Conservation (phyloP, 2,113 vertebrate species). For the Motacilla alba region DNA sequence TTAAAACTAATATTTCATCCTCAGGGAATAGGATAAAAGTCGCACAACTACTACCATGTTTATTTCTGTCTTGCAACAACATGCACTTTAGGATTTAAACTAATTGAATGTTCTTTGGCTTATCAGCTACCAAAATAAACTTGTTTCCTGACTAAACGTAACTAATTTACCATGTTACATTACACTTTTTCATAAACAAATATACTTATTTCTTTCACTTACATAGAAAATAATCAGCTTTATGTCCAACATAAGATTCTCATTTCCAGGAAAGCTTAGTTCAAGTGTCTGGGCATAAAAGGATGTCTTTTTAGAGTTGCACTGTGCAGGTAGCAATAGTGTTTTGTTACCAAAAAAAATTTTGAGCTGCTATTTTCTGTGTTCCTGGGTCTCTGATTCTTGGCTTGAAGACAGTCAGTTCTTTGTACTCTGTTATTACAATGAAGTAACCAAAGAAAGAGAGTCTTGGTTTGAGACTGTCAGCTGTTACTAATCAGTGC, state of each 20-base stretch:
- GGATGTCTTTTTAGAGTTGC: constrained; percentile 19
- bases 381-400: constrained; percentile 71
- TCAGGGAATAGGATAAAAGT: neutral
- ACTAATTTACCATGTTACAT: neutral
- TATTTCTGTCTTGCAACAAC: neutral
- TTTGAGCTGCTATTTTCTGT: constrained; percentile 65
- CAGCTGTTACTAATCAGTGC: constrained; percentile 84
- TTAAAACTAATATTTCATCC: neutral
- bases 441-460: constrained; percentile 79
- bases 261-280: neutral
- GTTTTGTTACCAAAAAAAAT: constrained; percentile 56
- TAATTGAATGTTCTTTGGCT: neutral
- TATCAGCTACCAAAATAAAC: neutral
- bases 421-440: constrained; percentile 78
- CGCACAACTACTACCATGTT: neutral
- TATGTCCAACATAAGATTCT: neutral
- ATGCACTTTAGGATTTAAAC: neutral
- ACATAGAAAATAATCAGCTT: neutral
- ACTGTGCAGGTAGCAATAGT: constrained; percentile 59
- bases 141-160: neutral
- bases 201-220: neutral
- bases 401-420: constrained; percentile 77
- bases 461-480: constrained; percentile 74
- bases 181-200: neutral
- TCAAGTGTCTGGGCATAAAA: neutral